Evolutionary conservation across 2,888 invertebrate species (phyloP), one percentile per base, ranked within the genome.

Genomic region (Hemicrepidius hirtus): DNA sequence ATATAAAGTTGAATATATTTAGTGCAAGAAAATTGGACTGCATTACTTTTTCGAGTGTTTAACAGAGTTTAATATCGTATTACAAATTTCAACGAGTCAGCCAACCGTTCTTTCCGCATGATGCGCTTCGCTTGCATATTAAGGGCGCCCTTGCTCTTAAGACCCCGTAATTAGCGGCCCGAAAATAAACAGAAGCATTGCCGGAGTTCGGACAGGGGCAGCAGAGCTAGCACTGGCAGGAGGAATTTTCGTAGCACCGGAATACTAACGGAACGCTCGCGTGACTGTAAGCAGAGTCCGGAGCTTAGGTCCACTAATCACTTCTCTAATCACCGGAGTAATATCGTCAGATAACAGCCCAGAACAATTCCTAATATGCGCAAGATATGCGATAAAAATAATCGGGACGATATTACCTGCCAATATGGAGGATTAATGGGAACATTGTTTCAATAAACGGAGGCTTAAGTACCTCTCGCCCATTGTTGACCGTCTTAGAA

Each of bases 391-490:
- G 80, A 81, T 80, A 81, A 85, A 86, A 85, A 86, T 85, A 85
- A 84, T 84, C 84, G 81, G 79, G 74, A 73, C 79, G 80, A 84
- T 84, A 84, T 83, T 85, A 85, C 85, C 85, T 86, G 86, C 84
- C 86, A 86, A 85, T 86, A 85, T 84, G 80, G 77, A 80, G 85
- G 85, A 85, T 85, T 85, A 85, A 86, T 83, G 83, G 81, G 79
- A 80, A 82, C 82, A 83, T 84, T 83, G 84, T 84, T 83, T 84
- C 84, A 83, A 80, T 84, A 83, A 82, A 78, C 77, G 75, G 76
- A 76, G 78, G 75, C 74, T 77, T 76, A 78, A 78, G 77, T 71
- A 75, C 75, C 76, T 76, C 72, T 71, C 68, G 69, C 73, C 67
- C 77, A 76, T 77, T 77, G 77, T 77, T 77, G 75, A 76, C 72